Conservation (phyloP, 2,888 invertebrate species). For the Brachycybe producta region DNA sequence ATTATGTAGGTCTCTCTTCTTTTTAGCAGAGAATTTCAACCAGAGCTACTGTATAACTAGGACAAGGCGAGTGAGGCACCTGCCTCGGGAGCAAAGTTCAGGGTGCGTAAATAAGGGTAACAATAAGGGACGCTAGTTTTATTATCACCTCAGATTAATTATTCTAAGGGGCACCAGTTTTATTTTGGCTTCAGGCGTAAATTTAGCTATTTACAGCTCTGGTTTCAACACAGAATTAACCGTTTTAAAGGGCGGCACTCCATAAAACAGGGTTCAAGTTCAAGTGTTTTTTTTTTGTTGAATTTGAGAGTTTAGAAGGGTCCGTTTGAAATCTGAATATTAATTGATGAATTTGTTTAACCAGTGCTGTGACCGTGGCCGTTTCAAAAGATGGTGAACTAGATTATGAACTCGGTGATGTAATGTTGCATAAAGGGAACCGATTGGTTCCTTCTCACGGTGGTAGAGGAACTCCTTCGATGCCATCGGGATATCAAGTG, state of each 20-base stretch:
- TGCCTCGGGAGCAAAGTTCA: too few relatives aligned
- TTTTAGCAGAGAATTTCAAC: too few relatives aligned
- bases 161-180: too few relatives aligned
- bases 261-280: too few relatives aligned
- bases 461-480: slow-evolving; percentile 1
- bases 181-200: not conserved
- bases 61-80: too few relatives aligned
- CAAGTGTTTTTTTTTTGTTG: not conserved
- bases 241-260: not conserved
- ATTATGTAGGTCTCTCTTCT: too few relatives aligned
- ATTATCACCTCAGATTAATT: too few relatives aligned
- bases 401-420: slow-evolving; percentile 13
- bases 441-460: slow-evolving; percentile 1
- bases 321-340: not conserved
- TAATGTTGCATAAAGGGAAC: slow-evolving; percentile 5
- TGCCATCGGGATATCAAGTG: slow-evolving; percentile 5
- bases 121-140: too few relatives aligned
- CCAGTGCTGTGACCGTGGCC: slow-evolving; percentile 5
- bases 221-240: not conserved
- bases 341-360: not conserved
- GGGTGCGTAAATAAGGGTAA: too few relatives aligned
- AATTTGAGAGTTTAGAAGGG: too few relatives aligned
- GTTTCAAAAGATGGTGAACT: not conserved
- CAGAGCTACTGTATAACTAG: too few relatives aligned
- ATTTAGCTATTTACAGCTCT: not conserved